phyloP scores from a whole-genome alignment of 1,140 invertebrate genomes.

The Conus betulinus region DNA sequence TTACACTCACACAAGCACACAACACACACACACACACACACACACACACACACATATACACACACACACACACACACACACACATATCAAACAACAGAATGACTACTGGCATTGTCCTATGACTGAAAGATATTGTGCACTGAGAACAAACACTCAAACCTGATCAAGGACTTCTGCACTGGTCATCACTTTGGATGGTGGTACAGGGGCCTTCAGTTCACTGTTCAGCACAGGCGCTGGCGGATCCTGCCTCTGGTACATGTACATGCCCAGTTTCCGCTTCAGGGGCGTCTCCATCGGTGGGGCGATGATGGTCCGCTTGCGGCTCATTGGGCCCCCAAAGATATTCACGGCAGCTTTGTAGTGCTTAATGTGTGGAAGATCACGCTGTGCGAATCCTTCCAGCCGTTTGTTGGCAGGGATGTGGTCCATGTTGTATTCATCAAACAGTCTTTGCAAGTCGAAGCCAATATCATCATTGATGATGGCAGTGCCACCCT shows the following conservation, averaged over 20 bases:
- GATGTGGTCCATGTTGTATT: conserved; percentile 70
- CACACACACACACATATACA: no score
- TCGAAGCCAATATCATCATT: conserved; percentile 65
- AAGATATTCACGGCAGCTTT: conserved; percentile 72
- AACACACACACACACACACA: no score
- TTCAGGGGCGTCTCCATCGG: conserved; percentile 68
- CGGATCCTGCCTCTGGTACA: conserved; percentile 45
- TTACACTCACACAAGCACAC: no score
- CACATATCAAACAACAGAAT: not conserved
- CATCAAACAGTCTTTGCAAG: conserved; percentile 69
- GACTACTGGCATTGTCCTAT: not conserved
- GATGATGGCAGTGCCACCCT: conserved; percentile 46
- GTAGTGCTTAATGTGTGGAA: conserved; percentile 69
- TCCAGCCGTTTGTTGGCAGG: conserved; percentile 65
- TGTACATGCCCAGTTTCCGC: conserved; percentile 62
- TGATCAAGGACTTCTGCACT: conserved; percentile 2
- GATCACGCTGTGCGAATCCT: conserved; percentile 62
- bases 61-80: no score
- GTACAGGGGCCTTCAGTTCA: conserved; percentile 45
- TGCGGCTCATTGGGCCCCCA: conserved; percentile 68
- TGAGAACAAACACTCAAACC: not conserved
- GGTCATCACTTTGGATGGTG: conserved; percentile 34
- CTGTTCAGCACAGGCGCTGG: conserved; percentile 50
- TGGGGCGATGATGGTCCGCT: conserved; percentile 64
- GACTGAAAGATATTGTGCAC: no score